phyloP scores from a whole-genome alignment of 2,113 vertebrate species.

The Struthidea cinerea region DNA sequence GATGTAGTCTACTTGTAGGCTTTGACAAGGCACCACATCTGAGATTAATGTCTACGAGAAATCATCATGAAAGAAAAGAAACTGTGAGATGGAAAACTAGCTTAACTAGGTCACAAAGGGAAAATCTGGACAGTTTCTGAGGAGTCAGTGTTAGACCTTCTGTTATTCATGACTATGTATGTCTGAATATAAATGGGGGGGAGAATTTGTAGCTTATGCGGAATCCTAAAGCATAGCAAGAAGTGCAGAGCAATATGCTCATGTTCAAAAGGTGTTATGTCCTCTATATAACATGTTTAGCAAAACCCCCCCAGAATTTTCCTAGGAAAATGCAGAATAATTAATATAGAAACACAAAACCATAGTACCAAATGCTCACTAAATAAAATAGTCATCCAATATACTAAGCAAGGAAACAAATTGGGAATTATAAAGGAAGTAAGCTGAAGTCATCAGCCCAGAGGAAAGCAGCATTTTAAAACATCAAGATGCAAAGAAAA shows the following conservation, averaged over 20 bases:
- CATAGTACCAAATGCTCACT: neutral
- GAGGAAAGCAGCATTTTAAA: conserved; percentile 1
- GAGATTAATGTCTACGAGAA: conserved; percentile 1
- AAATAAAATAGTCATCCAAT: neutral
- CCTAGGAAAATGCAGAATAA: neutral
- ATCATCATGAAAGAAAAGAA: neutral
- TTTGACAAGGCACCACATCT: neutral
- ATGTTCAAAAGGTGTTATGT: neutral
- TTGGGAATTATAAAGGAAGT: neutral
- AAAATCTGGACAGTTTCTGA: neutral
- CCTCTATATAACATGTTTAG: neutral
- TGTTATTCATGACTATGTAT: neutral
- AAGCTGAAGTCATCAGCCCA: neutral
- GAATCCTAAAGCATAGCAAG: neutral
- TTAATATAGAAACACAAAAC: neutral
- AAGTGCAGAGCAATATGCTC: neutral
- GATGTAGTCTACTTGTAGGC: neutral
- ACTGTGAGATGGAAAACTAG: neutral
- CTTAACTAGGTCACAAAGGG: neutral
- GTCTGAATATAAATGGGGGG: neutral
- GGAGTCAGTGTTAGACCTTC: neutral
- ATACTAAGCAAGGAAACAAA: neutral
- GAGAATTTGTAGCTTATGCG: neutral
- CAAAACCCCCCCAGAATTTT: neutral
- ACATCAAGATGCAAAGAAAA: neutral